These are phyloP conservation scores for Steatocranus sp. DNA, from an alignment of 2,797 vertebrate species.

Conservation along the genomic window DNA sequence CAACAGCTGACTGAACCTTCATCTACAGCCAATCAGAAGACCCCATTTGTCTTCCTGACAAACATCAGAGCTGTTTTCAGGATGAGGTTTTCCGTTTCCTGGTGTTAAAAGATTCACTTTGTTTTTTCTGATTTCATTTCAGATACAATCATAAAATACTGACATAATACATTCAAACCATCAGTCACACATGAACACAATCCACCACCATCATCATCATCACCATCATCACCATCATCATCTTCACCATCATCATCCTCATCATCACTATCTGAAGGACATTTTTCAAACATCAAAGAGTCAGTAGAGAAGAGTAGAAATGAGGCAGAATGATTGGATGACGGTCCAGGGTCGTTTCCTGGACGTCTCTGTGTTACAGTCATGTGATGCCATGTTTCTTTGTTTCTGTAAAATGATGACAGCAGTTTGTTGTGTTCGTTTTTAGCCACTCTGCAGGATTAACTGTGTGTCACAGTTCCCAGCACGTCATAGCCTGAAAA, in stretches of 20 bases:
- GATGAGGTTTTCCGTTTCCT: not conserved
- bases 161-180: not conserved
- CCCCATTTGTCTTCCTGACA: not conserved
- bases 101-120: not conserved
- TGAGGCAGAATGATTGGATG: not conserved
- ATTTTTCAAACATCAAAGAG: not conserved
- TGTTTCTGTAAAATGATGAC: not conserved
- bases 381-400: not conserved
- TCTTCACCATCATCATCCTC: rapidly evolving
- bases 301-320: not conserved
- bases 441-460: not conserved
- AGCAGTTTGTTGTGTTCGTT: not conserved
- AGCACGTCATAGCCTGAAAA: not conserved
- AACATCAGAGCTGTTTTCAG: not conserved
- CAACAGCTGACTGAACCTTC: not conserved
- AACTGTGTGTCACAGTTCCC: not conserved
- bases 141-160: not conserved
- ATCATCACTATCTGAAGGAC: not conserved
- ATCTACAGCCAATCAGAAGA: not conserved
- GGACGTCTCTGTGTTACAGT: not conserved
- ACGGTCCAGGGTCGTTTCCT: not conserved
- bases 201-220: not conserved
- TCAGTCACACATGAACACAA: not conserved
- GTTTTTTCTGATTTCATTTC: not conserved
- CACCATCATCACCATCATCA: rapidly evolving